Percentiles rank a stretch among this genome's conserved stretches.
Evolutionary conservation across 2,797 vertebrate genomes (phyloP).

Genomic region (Syndactyla subalaris): DNA sequence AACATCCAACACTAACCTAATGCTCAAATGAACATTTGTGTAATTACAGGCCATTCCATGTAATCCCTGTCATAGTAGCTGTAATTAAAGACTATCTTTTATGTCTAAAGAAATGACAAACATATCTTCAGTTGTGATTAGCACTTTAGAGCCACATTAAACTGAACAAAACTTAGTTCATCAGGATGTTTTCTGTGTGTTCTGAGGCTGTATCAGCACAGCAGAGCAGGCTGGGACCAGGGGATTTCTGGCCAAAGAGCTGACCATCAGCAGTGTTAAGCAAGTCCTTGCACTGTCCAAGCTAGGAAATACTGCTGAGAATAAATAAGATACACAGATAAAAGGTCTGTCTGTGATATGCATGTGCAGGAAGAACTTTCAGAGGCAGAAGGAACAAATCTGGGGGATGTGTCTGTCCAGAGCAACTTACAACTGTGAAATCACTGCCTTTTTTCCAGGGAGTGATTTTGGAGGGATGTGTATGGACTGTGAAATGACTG

Average conservation of each 20-base stretch:
- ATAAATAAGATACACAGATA: background rate
- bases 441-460: background rate
- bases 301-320: background rate
- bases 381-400: background rate
- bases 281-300: background rate
- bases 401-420: background rate
- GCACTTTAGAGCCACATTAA: background rate
- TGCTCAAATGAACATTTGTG: conserved; percentile 8
- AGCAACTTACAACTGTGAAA: background rate
- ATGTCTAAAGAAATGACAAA: conserved; percentile 18
- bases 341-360: background rate
- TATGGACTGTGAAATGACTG: background rate
- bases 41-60: conserved; percentile 7
- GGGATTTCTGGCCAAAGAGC: background rate
- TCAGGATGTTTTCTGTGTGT: background rate
- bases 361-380: background rate
- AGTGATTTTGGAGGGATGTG: background rate
- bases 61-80: background rate
- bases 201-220: background rate
- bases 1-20: background rate
- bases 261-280: background rate
- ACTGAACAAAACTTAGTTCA: background rate
- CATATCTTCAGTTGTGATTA: background rate
- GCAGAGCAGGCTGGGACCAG: background rate
- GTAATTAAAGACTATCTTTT: conserved; percentile 34